A percentile compares a stretch with the other conserved stretches of the same genome.
Conservation (phyloP, 2,888 invertebrate genomes). For the Drosophila pseudotalamancana region DNA sequence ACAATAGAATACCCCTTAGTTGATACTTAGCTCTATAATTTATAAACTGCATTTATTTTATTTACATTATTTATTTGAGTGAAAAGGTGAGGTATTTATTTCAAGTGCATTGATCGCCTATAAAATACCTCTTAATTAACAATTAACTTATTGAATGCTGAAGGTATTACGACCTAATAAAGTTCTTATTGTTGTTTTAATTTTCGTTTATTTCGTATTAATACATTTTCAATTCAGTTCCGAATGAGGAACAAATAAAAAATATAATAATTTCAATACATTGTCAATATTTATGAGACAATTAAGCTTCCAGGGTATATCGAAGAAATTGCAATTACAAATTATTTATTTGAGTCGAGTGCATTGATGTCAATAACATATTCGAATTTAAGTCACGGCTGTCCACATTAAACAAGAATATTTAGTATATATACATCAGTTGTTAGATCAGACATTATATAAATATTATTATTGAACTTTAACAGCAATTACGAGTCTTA, state of each 20-base stretch:
- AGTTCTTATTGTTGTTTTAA: too few relatives aligned
- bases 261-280: neutral
- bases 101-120: neutral
- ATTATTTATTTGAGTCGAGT: neutral
- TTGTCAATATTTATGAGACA: neutral
- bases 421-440: neutral
- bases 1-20: neutral
- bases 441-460: neutral
- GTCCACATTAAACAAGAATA: neutral
- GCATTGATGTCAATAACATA: neutral
- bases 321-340: neutral
- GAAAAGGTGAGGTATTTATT: too few relatives aligned
- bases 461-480: conserved; percentile 7
- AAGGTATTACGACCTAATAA: neutral
- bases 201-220: too few relatives aligned
- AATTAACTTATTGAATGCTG: too few relatives aligned
- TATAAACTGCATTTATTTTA: too few relatives aligned
- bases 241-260: too few relatives aligned
- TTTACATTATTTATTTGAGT: too few relatives aligned
- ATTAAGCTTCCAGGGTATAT: neutral
- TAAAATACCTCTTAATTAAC: conserved; percentile 1
- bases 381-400: neutral
- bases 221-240: too few relatives aligned
- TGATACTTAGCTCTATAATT: too few relatives aligned
- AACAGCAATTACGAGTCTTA: neutral